Conservation (phyloP, 2,797 vertebrate species). For the Crenichthys baileyi region DNA sequence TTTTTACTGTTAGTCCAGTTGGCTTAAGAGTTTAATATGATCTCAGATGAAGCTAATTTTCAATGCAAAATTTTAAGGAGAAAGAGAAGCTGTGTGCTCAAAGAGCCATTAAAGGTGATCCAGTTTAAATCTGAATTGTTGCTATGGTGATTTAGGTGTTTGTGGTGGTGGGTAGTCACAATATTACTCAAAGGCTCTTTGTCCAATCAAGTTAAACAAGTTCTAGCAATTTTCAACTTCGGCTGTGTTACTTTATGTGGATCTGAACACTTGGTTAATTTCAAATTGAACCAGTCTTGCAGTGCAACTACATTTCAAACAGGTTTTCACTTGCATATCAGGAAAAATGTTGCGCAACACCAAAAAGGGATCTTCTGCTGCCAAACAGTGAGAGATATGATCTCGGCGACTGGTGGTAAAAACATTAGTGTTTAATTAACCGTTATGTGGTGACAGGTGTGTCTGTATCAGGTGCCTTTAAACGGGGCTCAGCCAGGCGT, state of each 20-base stretch:
- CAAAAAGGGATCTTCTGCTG: conserved; percentile 27
- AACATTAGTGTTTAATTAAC: conserved; percentile 10
- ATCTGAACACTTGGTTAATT: neutral
- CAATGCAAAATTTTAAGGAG: neutral
- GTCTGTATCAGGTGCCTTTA: neutral
- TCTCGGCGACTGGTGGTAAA: neutral
- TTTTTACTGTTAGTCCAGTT: neutral
- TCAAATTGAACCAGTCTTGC: neutral
- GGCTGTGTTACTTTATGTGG: too few species aligned
- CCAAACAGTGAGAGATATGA: conserved; percentile 6
- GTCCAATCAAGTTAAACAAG: neutral
- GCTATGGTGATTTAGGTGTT: conserved; percentile 1
- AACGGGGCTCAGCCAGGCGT: conserved; percentile 8
- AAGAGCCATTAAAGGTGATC: too few species aligned
- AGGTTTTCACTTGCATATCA: conserved; percentile 9
- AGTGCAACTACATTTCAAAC: neutral
- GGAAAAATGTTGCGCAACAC: conserved; percentile 14
- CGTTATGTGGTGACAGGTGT: conserved; percentile 20
- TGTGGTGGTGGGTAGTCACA: neutral
- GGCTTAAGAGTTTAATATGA: neutral
- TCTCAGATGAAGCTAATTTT: neutral
- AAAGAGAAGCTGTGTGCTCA: too few species aligned
- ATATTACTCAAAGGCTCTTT: neutral
- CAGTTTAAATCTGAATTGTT: neutral
- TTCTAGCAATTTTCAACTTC: neutral